Base-by-base conservation (phyloP, 1,140 invertebrate genomes). In the Luehdorfia chinensis region DNA sequence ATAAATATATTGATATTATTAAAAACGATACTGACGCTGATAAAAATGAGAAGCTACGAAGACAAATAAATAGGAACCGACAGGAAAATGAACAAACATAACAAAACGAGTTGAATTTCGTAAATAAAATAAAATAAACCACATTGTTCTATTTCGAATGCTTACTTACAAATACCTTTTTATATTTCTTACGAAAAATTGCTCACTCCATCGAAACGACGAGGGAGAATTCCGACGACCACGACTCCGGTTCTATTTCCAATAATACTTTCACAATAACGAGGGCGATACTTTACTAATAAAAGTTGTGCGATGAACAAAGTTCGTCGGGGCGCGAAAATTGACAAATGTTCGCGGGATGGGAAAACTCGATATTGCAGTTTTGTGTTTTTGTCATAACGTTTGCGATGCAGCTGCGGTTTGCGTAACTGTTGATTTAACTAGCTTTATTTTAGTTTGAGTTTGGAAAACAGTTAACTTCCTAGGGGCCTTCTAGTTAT, bases 251-350 rank as follows among this genome's bases (percentile, higher is more conserved):
- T 37, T 9, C 9, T 34, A 19, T 23, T 37, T 37, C 34, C 34
- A 37, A 37, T 37, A 37, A 37, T 23, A 37, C 34, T 37, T 37
- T 37, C 18, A 37, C 34, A 21, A 37, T 37, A 37, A 37, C 34
- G 6, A 37, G 16, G 15, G 34, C 11, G 18, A 37, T 37, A 37
- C 18, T 37, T 37, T 37, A 37, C 34, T 37, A 37, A 37, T 37
- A 37, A 37, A 37, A 37, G 34, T 37, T 37, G n/a, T 9, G 4
- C 16, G 34, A 37, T 37, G 34, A 37, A 16, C 18, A 37, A 37
- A 37, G 34, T 37, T 37, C 34, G 34, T 2, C 16, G 34, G 15
- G 34, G 5, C 32, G 32, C 14, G 14, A 33, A 33, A 33, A 33
- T 33, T 33, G 32, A 16, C 32, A 33, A 33, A 33, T 33, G 32